Evolutionary conservation across 92 coral and sea anemone species (phyloP), one percentile per base, ranked within the genome.

Genomic region (Parazoanthus darwini): DNA sequence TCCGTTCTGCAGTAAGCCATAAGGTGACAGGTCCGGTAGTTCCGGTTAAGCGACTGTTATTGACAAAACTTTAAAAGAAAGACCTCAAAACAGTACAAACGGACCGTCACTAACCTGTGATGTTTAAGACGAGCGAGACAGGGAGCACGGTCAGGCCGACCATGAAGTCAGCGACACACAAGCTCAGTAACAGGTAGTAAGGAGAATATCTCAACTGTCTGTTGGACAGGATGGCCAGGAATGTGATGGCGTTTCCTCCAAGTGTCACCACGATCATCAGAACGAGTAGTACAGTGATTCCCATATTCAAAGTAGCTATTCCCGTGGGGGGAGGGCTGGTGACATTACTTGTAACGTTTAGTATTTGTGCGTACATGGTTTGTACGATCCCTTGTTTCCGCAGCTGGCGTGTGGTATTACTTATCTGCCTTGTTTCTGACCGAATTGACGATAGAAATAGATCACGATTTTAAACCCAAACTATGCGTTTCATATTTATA

Each of bases 131-230:
- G 4, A 43, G 81, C 4, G 81, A 77, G 18, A 77, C 6, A 9
- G 81, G 81, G 6, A 77, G 44, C 29, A 77, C 81, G 1, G 35
- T 77, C 1, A 77, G 81, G 11, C 81, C 81, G 46, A 77, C 81
- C 81, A 77, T 77, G 59, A 77, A 77, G 46, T 77, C 81, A 77
- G 81, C 81, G 25, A 44, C 81, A 42, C 81, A 77, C 18, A 77
- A 29, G 23, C 56, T 77, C 35, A 77, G 25, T 37, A 77, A 56
- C 59, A 77, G 81, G 36, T 77, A 77, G 36, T 77, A 77, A 1
- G 81, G 81, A 10, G 81, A 44, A 48, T 77, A 77, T 6, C 81
- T 42, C 36, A 77, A 20, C 33, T 29, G 81, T 43, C 81, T 77
- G 56, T 77, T 77, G 81, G 81, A 22, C 25, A 77, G 36, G 25